Conservation (phyloP, 2,113 vertebrate genomes). For the Datnioides undecimradiatus region DNA sequence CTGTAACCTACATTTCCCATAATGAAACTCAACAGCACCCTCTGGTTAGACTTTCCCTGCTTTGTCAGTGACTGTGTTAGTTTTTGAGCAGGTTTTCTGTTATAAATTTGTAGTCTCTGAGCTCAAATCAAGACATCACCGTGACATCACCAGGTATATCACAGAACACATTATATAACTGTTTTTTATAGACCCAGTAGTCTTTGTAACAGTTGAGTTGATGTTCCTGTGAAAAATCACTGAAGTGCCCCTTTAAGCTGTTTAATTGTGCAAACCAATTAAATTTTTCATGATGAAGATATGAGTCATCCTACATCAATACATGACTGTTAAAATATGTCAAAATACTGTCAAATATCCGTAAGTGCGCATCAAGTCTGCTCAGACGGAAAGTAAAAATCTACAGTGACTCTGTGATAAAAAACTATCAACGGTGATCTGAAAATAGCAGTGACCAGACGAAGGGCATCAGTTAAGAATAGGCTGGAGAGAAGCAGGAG, state of each 20-base stretch:
- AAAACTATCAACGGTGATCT: conserved; percentile 37
- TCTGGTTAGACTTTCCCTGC: not conserved
- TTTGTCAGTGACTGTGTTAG: not conserved
- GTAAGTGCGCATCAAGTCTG: not conserved
- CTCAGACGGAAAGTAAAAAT: not conserved
- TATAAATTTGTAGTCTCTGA: not conserved
- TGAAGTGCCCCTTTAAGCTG: not conserved
- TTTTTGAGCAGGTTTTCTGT: not conserved
- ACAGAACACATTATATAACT: not conserved
- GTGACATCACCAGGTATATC: not conserved
- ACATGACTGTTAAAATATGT: not conserved
- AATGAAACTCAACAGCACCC: not conserved
- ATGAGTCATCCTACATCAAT: not conserved
- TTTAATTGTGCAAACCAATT: not conserved
- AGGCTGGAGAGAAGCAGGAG: conserved; percentile 26
- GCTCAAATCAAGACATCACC: not conserved
- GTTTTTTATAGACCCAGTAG: not conserved
- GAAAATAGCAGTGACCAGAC: conserved; percentile 48
- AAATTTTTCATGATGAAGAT: not conserved
- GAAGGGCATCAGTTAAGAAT: conserved; percentile 38
- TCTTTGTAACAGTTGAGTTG: not conserved
- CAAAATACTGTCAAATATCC: not conserved
- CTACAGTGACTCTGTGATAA: conserved; percentile 1
- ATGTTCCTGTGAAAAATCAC: not conserved
- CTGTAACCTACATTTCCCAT: not conserved